Base-by-base conservation (phyloP, 2,113 vertebrate genomes). In the Mastomys natalensis region DNA sequence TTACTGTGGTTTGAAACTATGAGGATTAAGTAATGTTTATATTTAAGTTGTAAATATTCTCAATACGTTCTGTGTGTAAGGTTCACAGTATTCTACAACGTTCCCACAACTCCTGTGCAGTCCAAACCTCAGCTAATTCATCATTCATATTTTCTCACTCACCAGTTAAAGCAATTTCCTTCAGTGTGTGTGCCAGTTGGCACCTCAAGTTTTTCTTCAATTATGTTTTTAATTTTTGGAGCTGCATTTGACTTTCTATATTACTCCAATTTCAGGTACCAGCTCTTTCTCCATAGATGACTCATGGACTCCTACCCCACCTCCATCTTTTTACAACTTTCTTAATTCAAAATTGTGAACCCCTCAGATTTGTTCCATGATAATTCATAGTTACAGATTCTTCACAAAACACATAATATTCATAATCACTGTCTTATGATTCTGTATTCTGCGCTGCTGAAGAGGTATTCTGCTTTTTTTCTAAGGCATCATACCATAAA, bases 121-220 rank as follows among this genome's bases (percentile, higher is more conserved):
- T 66, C 68, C n/a, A 92, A 64, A 66, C 60, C 51, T 93, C 80
- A 94, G 70, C 70, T 94, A 91, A 93, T 96, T 90, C 92, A 93
- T 97, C 73, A 93, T 55, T 43, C 16, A 34, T 89, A 43, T 85
- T 96, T 97, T 93, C 80, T 94, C 90, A 96, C 87, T 96, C 87
- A 92, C 34, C 64, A 97, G 26, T 66, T 96, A 91, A 48, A 90
- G 91, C 80, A 93, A 84, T 96, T 96, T 87, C 91, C 96, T 95
- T 93, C 82, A 31, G 73, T 93, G 74, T 81, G 45, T 19, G 7
- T 92, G 84, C 97, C 97, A 96, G 48, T 97, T 96, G 95, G 77
- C 86, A 94, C 48, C 62, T 92, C 21, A 31, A 4, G 10, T 93
- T 93, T 97, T 87, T 94, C 95, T 95, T 91, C 91, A 94, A 96